phyloP scores from a whole-genome alignment of 53 echinoderm and acorn worm species.

The Temnopleurus reevesii region DNA sequence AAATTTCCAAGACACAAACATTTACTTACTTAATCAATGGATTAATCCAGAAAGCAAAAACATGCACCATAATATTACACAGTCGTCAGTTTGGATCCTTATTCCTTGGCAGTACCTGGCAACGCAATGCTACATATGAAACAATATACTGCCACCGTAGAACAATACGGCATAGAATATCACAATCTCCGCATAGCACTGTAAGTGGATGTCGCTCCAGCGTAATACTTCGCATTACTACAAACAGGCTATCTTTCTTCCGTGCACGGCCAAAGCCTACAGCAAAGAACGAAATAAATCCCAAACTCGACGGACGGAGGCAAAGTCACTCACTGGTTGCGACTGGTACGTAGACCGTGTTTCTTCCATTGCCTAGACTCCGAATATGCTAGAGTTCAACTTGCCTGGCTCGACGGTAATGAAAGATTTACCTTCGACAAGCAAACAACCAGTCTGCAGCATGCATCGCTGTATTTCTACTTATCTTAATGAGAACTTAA shows the following conservation, averaged over 20 bases:
- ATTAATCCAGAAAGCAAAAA: constrained; percentile 4
- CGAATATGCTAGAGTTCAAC: neutral
- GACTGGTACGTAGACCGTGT: constrained; percentile 19
- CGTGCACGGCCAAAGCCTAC: neutral
- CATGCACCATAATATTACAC: neutral
- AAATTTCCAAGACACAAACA: neutral
- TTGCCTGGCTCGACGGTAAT: constrained; percentile 12
- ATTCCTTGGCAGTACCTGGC: constrained; percentile 28
- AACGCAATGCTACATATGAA: neutral
- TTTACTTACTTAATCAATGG: neutral
- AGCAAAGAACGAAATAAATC: constrained; percentile 33
- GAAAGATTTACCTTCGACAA: constrained; percentile 24
- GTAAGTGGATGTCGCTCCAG: constrained; percentile 31
- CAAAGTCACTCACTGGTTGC: constrained; percentile 15
- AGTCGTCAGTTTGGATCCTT: no score
- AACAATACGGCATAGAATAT: neutral
- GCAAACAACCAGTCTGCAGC: neutral
- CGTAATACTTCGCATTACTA: constrained; percentile 48
- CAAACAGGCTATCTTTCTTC: constrained; percentile 49
- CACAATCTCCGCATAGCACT: constrained; percentile 35
- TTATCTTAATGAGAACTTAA: constrained; percentile 20
- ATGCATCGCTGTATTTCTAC: neutral
- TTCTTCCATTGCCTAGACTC: constrained; percentile 6
- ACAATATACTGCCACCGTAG: neutral
- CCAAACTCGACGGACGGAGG: constrained; percentile 6